These are phyloP conservation scores for Mastigias papua DNA, from an alignment of 30 jellyfish, hydroid and myxozoan genomes.

Conservation along the genomic window DNA sequence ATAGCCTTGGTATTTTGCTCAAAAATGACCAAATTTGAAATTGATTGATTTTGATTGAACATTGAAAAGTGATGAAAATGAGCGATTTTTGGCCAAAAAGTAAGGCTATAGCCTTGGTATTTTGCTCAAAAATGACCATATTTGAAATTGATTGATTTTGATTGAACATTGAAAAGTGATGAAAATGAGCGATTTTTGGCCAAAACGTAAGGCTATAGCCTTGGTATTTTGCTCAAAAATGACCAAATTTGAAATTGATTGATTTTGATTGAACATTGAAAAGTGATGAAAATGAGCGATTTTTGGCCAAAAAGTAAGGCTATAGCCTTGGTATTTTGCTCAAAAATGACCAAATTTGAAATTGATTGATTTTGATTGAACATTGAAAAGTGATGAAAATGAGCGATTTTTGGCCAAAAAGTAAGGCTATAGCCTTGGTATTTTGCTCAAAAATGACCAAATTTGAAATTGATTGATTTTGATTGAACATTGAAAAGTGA, in stretches of 20 bases:
- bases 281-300: neutral
- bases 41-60: neutral
- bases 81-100: neutral
- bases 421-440: slow-evolving; percentile 7
- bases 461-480: neutral
- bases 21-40: neutral
- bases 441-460: neutral
- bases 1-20: neutral
- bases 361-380: neutral
- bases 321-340: neutral
- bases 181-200: neutral
- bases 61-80: neutral
- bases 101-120: slow-evolving; percentile 13
- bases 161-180: neutral
- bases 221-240: neutral
- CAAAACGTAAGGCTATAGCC: slow-evolving; percentile 13
- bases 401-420: neutral
- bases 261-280: neutral
- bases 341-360: neutral
- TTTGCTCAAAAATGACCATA: neutral
- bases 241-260: neutral
- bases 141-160: no score
- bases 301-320: slow-evolving; percentile 15
- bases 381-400: neutral
- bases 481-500: neutral